Base-by-base conservation (phyloP, 1,140 invertebrate genomes). In the Pemphigus obesinymphae region DNA sequence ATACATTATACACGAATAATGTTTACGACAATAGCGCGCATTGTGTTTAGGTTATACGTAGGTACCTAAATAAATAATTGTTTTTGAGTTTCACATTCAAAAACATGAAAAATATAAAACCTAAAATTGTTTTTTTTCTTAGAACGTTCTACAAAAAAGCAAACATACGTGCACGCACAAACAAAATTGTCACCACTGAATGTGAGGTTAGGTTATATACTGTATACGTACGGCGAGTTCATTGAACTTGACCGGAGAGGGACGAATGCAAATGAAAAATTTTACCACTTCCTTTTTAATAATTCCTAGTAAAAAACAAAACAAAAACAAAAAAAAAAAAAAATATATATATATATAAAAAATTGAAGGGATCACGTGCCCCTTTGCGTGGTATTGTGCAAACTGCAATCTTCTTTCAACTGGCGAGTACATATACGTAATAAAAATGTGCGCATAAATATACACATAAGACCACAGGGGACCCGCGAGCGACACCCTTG, bases 381-480 rank as follows among this genome's bases (percentile, higher is more conserved):
- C n/a, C 37, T 15, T 26, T 13, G 13, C 13, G 10, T 40, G 37
- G 20, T 23, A 75, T 55, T 53, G 72, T 53, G 48, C 48, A 53
- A 75, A 55, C n/a, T n/a, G n/a, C 72, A 75, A 37, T 75, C n/a
- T 75, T 75, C 72, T 34, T 53, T 53, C 48, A 34, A 75, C 43
- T 17, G 13, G 13, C 55, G 26, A 40, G 34, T 31, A 34, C 31
- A 34, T 20, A 26, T 31, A n/a, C n/a, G n/a, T n/a, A n/a, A n/a
- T n/a, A n/a, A n/a, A n/a, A n/a, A n/a, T n/a, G n/a, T n/a, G n/a
- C n/a, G n/a, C 26, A 29, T 29, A 34, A 3, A 26, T 17, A 31
- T n/a, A 37, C 29, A 34, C 13, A 20, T 26, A 29, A 73, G 26
- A 1, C 70, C 70, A 48, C n/a, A 73, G 26, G 23, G 26, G 23